Conservation (phyloP, 2,113 vertebrate genomes). For the Dromiciops gliroides region DNA sequence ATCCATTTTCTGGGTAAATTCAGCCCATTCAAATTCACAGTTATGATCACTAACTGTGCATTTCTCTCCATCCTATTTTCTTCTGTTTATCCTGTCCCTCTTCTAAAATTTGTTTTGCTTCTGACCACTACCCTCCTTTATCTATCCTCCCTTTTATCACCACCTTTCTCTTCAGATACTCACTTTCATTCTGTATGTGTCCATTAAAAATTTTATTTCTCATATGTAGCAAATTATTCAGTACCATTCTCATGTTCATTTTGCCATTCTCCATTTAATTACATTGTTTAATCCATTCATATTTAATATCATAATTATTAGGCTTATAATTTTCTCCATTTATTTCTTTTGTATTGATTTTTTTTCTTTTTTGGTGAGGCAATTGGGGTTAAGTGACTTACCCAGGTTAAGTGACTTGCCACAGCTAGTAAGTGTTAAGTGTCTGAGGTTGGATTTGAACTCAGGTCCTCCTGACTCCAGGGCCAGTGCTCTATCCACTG, state of each 20-base stretch:
- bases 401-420: too few relatives aligned
- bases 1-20: background rate
- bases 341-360: background rate
- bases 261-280: background rate
- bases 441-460: too few relatives aligned
- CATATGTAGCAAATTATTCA: background rate
- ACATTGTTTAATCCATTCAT: background rate
- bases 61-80: too few relatives aligned
- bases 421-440: too few relatives aligned
- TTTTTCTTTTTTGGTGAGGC: background rate
- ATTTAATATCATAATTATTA: background rate
- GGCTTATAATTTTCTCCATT: background rate
- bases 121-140: background rate
- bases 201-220: background rate
- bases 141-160: background rate
- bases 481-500: too few relatives aligned
- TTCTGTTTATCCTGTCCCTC: background rate
- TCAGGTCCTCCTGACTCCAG: too few relatives aligned
- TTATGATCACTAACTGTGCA: background rate
- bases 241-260: background rate
- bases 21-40: background rate
- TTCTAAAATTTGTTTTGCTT: background rate
- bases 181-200: background rate
- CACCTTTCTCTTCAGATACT: background rate
- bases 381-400: too few relatives aligned